Conservation (phyloP, 2,888 invertebrate species). For the Fragum fragum region DNA sequence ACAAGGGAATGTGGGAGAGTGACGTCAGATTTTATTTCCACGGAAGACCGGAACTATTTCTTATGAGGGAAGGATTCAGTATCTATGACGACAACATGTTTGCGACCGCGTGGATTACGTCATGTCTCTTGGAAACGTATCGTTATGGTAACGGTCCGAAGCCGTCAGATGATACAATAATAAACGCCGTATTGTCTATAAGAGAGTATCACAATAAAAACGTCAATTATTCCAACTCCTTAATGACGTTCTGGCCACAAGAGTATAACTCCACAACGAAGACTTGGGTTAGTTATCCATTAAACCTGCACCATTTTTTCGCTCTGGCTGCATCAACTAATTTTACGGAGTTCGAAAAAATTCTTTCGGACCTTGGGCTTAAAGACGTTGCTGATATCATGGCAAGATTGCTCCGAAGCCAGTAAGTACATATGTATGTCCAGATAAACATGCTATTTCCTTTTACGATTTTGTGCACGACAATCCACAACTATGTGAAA, state of each 20-base stretch:
- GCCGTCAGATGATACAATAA: conserved; percentile 63
- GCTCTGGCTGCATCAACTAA: conserved; percentile 66
- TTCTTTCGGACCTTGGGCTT: conserved; percentile 71
- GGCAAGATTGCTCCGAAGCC: conserved; percentile 8
- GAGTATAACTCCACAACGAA: conserved; percentile 71
- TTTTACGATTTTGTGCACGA: too few species aligned
- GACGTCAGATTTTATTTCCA: conserved; percentile 79
- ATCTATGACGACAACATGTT: conserved; percentile 84
- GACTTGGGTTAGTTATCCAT: conserved; percentile 73
- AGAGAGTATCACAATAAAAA: conserved; percentile 76
- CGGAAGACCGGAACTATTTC: conserved; percentile 70
- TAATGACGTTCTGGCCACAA: conserved; percentile 83
- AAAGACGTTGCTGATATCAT: conserved; percentile 68
- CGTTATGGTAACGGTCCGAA: conserved; percentile 64
- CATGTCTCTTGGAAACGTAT: conserved; percentile 76
- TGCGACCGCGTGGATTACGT: conserved; percentile 80
- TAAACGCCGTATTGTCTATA: conserved; percentile 63
- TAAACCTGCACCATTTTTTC: conserved; percentile 72
- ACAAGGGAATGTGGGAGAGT: conserved; percentile 79
- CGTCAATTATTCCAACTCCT: conserved; percentile 71
- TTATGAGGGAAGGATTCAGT: conserved; percentile 72
- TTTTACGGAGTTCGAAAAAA: conserved; percentile 65
- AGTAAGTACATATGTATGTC: conserved; percentile 60
- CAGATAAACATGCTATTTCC: too few species aligned
- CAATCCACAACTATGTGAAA: too few species aligned